Evolutionary conservation across 2,888 invertebrate species (phyloP), one percentile per base, ranked within the genome.

Genomic region (Philonicus albiceps): DNA sequence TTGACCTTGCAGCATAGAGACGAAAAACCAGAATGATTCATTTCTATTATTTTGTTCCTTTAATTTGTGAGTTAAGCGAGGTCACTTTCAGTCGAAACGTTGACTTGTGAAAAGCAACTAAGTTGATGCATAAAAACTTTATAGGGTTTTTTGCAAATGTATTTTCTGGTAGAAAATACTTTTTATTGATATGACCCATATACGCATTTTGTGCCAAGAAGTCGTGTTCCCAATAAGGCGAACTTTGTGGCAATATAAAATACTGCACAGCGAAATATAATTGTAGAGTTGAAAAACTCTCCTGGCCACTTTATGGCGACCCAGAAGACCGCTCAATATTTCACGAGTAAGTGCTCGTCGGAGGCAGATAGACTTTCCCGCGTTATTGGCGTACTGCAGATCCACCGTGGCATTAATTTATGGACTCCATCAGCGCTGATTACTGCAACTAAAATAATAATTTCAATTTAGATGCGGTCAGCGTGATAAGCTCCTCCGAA

Each of bases 401-500:
- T 49, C 22, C 78, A 30, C 40, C 22, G 30, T 11, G 22, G 19
- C 37, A 22, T 43, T 78, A 43, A 78, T 43, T 78, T 78, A 49
- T 49, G 78, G 78, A 76, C 78, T 78, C 30, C 78, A 49, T 76
- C 76, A 78, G 74, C 78, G 16, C 49, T 49, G 49, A 34, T 49
- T 78, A 78, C 78, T 30, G 43, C 49, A 22, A 76, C 78, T 43
- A 22, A 78, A 78, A 78, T 49, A 78, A 78, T 78, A 78, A 78
- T 78, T 49, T 78, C 78, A 78, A 78, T 78, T 78, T 49, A 78
- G 78, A 78, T 78, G 78, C 27, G 22, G 78, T 49, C 30, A 78
- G 13, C 13, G 49, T 27, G 78, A 78, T 78, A 78, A 78, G 78
- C 78, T 78, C 27, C 49, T 49, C 49, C 49, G 49, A 78, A 78